phyloP scores from a whole-genome alignment of 2,888 invertebrate species.

The Leptopilina drosophilae region DNA sequence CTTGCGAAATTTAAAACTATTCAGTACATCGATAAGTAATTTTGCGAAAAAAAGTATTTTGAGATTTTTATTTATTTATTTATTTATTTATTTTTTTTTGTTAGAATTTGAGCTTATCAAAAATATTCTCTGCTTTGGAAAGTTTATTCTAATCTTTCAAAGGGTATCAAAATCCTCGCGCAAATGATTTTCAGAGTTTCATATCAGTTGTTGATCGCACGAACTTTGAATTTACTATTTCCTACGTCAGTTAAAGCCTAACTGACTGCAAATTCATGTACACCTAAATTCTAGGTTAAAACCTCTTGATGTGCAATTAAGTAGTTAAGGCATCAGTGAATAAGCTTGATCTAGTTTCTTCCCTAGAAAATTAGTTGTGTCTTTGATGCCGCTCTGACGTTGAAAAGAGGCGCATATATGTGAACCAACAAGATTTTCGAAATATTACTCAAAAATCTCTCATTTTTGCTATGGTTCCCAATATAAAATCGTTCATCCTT shows the following conservation, averaged over 20 bases:
- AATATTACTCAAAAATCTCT: too few species aligned
- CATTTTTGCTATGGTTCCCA: too few species aligned
- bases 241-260: neutral
- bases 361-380: neutral
- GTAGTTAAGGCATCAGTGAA: slow-evolving; percentile 15
- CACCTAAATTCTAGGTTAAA: neutral
- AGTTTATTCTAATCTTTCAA: neutral
- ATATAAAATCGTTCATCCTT: too few species aligned
- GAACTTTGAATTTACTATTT: slow-evolving; percentile 17
- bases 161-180: neutral
- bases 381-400: neutral
- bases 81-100: too few species aligned
- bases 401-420: too few species aligned
- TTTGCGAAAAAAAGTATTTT: too few species aligned
- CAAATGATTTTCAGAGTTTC: slow-evolving; percentile 2
- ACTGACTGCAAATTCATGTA: slow-evolving; percentile 15
- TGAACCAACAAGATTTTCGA: too few species aligned
- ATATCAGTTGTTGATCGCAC: slow-evolving; percentile 26
- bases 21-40: too few species aligned
- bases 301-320: slow-evolving; percentile 12
- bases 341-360: slow-evolving; percentile 13
- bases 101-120: slow-evolving; percentile 20
- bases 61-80: too few species aligned
- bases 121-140: neutral
- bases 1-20: too few species aligned